Percentiles rank a stretch among this genome's conserved stretches.
These are phyloP conservation scores for Megathymus violae DNA, from an alignment of 1,140 invertebrate genomes.

Conservation along the genomic window DNA sequence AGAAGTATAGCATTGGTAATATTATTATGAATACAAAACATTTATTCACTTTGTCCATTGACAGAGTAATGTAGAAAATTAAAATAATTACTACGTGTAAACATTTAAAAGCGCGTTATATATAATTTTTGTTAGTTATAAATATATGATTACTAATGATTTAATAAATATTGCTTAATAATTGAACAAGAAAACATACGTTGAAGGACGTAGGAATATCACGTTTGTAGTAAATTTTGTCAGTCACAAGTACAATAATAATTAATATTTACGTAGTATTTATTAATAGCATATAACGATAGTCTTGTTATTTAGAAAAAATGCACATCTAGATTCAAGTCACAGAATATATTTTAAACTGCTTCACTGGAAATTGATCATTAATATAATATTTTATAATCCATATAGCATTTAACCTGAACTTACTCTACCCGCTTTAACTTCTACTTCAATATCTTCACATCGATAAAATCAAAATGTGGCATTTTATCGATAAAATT, in stretches of 20 bases:
- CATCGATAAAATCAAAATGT: no score
- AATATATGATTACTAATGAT: no score
- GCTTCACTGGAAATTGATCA: no score
- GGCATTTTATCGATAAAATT: no score
- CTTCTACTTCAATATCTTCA: no score
- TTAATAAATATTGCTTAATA: constrained; percentile 9
- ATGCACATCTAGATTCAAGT: no score
- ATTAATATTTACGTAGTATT: background rate
- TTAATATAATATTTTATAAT: no score
- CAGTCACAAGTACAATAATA: constrained; percentile 18
- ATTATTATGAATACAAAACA: background rate
- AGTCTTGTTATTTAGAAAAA: no score
- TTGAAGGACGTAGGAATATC: constrained; percentile 15
- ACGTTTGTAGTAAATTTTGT: constrained; percentile 9
- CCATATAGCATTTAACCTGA: no score
- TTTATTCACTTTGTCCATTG: background rate
- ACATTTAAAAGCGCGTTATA: background rate
- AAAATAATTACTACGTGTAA: background rate
- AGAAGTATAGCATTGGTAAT: background rate
- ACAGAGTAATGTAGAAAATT: background rate
- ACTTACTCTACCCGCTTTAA: no score
- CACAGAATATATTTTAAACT: no score
- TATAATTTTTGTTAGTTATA: background rate
- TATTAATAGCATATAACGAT: no score
- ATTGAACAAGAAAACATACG: background rate